Evolutionary conservation across 2,888 invertebrate genomes (phyloP), one percentile per base, ranked within the genome.

Genomic region (Lasioglossum zephyrum): DNA sequence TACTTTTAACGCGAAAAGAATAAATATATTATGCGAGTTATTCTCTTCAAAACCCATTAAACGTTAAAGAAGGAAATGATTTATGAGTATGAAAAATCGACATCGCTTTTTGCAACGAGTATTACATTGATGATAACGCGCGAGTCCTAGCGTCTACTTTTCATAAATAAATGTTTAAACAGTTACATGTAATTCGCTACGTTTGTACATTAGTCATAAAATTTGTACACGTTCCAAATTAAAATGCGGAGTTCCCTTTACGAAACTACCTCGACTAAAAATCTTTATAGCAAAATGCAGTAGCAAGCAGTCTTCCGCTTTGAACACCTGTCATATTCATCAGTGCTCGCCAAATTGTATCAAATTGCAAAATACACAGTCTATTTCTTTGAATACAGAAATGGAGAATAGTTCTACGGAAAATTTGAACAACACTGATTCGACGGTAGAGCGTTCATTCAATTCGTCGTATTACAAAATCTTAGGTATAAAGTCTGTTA

Each of bases 161-260:
- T 81, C 82, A 89, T 89, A 89, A 89, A 88, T 89, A 89, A 44
- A 89, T 79, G 79, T 76, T 82, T 26, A 73, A 84, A 75, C 4
- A 70, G 41, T 80, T 81, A 81, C 31, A 22, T 70, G 69, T 81
- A 75, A 11, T 76, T 76, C 77, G 36, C 77, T 87, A 83, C 31
- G 73, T 90, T 90, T 90, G 90, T 90, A 90, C 90, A 87, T 86
- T 81, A 76, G 76, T 73, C 36, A 39, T 79, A 79, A 82, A 76
- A 41, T 87, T 90, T 88, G 79, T 84, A 90, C 84, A 63, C 16
- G 49, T 69, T 69, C 49, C 72, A 79, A 44, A 79, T 63, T 73
- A 72, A 76, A 69, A 63, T 57, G 63, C 73, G 69, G 11, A 82
- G 49, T 74, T 39, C 9, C 72, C n/a, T 80, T 77, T 60, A 16